Base-by-base conservation (phyloP, 2,888 invertebrate genomes). In the Bombyx huttoni region DNA sequence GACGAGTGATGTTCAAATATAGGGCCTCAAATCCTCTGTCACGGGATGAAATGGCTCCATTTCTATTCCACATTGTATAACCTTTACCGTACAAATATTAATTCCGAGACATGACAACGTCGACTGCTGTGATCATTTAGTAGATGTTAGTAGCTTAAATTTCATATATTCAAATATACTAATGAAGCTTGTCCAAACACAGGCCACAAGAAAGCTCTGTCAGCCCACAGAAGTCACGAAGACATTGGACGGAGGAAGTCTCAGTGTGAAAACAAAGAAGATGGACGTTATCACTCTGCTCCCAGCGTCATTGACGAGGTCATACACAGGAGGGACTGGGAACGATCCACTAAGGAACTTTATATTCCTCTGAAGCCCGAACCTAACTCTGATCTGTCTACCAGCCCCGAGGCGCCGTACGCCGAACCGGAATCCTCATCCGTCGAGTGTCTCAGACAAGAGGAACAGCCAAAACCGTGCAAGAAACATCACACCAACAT, bases 231-330 rank as follows among this genome's bases (percentile, higher is more conserved):
- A 49, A 85, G 85, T 54, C 84, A 85, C 63, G 85, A 85, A 54
- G 86, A 85, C 59, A 83, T 85, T 24, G 66, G 68, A 5, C 70
- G 78, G 0, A 70, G 78, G 34, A 75, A 73, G 50, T 78, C 78
- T 0, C 70, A 76, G 34, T 67, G 66, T 33, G 77, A 74, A 14
- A 51, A 50, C 0, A 64, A 67, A 0, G 67, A 64, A 2, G 75
- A 76, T 14, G 56, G 70, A 0, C 75, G 81, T n/a, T 81, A 85
- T 64, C 82, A 84, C 65, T 86, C 85, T 40, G 87, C 87, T 0
- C 87, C 87, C 34, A 81, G 79, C 63, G 85, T 87, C 58, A 85
- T 87, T 47, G 75, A 85, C 59, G 85, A 87, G 54, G 80, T 86
- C 3, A 52, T 84, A 1, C 85, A 81, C 58, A 63, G 87, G 1